Evolutionary conservation across 1,140 invertebrate species (phyloP).

Genomic region (Drosophila sproati): DNA sequence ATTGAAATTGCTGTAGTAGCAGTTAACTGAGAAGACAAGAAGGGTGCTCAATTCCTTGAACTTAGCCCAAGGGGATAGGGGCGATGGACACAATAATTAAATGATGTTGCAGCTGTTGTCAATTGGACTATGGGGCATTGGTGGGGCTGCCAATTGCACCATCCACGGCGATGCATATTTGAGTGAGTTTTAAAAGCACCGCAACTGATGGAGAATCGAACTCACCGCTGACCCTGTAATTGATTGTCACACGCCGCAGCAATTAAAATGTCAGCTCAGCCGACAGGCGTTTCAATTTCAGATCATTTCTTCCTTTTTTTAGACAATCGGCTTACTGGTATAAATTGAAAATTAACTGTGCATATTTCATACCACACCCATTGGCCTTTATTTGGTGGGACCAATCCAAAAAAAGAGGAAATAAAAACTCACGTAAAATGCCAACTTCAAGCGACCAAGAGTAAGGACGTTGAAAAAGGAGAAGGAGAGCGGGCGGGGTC

Average conservation of each 20-base stretch:
- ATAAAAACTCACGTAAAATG: slow-evolving; percentile 24
- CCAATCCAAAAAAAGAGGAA: slow-evolving; percentile 37
- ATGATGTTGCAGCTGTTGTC: slow-evolving; percentile 66
- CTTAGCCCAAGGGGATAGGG: neutral
- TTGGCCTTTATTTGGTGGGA: slow-evolving; percentile 61
- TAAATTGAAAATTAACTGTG: slow-evolving; percentile 70
- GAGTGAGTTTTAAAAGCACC: slow-evolving; percentile 69
- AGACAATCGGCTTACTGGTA: slow-evolving; percentile 15
- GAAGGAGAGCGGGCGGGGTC: neutral
- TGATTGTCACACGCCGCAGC: slow-evolving; percentile 73
- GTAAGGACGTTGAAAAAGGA: too few species aligned
- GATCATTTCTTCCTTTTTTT: slow-evolving; percentile 29
- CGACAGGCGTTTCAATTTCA: slow-evolving; percentile 33
- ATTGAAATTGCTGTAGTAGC: slow-evolving; percentile 59
- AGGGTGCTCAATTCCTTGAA: neutral
- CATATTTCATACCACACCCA: slow-evolving; percentile 69
- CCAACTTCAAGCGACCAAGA: slow-evolving; percentile 4
- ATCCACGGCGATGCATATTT: slow-evolving; percentile 61
- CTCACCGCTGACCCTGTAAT: slow-evolving; percentile 64
- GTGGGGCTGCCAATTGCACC: neutral
- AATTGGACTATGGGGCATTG: slow-evolving; percentile 40
- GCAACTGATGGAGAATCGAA: slow-evolving; percentile 35
- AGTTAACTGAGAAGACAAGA: slow-evolving; percentile 27
- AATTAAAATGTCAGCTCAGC: slow-evolving; percentile 67
- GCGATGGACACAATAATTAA: slow-evolving; percentile 53